phyloP scores from a whole-genome alignment of 2,797 vertebrate species.

The Enteromius afrohamiltoni region DNA sequence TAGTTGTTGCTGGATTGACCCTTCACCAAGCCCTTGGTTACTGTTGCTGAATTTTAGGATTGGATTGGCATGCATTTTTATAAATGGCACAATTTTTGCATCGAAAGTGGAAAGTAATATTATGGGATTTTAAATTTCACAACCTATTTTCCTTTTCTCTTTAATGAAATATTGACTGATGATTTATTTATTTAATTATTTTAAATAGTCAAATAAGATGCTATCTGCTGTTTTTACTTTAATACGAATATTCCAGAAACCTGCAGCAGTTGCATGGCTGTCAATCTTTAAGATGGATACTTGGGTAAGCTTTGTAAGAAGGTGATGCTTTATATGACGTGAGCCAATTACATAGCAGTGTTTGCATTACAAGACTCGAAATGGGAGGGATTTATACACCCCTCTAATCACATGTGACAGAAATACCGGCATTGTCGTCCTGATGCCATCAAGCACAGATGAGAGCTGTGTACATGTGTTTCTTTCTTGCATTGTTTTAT shows the following conservation, averaged over 20 bases:
- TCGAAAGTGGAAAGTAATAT: background rate
- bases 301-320: constrained; percentile 6
- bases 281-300: background rate
- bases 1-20: background rate
- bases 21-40: background rate
- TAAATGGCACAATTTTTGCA: background rate
- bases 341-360: constrained; percentile 37
- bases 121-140: background rate
- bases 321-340: background rate
- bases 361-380: background rate
- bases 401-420: constrained; percentile 36
- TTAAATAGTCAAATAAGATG: background rate
- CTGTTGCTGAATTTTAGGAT: background rate
- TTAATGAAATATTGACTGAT: background rate
- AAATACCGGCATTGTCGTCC: constrained; percentile 20
- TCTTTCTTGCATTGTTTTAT: constrained; percentile 40
- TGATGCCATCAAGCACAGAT: background rate
- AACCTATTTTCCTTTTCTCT: background rate
- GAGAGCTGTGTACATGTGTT: background rate
- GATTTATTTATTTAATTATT: background rate
- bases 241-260: constrained; percentile 11
- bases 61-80: background rate
- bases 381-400: constrained; percentile 40
- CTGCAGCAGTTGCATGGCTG: background rate
- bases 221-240: background rate